These are phyloP conservation scores for Luperina testacea DNA, from an alignment of 2,888 invertebrate species.

Conservation along the genomic window DNA sequence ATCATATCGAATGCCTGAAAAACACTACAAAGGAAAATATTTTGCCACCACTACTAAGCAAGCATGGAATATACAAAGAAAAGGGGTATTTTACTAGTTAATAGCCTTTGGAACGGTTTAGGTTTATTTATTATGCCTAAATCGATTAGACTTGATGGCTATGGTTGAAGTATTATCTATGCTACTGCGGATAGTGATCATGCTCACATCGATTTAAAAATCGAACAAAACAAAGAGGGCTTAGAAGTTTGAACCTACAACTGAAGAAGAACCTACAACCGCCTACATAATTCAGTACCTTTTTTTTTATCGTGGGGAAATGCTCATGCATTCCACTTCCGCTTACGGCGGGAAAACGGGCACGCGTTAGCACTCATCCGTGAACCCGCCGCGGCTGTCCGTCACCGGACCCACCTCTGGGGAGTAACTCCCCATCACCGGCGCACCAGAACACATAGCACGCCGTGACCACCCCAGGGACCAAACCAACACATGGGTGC, in stretches of 20 bases:
- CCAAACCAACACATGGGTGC: no score
- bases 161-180: background rate
- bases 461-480: no score
- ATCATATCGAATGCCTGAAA: constrained; percentile 44
- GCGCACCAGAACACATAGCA: no score
- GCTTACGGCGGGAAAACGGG: no score
- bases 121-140: constrained; percentile 53
- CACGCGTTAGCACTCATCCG: no score
- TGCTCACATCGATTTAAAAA: background rate
- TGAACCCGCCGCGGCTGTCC: no score
- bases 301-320: no score
- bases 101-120: constrained; percentile 11
- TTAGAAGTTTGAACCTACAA: no score
- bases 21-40: constrained; percentile 46
- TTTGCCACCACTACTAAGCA: constrained; percentile 20
- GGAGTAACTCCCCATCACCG: no score
- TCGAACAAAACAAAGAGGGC: background rate
- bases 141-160: constrained; percentile 29
- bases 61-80: constrained; percentile 15
- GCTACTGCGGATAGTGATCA: background rate
- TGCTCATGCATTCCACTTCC: no score
- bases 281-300: background rate
- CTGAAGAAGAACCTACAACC: background rate
- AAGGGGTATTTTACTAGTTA: constrained; percentile 3
- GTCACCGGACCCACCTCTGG: no score